Conservation (phyloP, 1,140 invertebrate genomes). For the Delia radicum region DNA sequence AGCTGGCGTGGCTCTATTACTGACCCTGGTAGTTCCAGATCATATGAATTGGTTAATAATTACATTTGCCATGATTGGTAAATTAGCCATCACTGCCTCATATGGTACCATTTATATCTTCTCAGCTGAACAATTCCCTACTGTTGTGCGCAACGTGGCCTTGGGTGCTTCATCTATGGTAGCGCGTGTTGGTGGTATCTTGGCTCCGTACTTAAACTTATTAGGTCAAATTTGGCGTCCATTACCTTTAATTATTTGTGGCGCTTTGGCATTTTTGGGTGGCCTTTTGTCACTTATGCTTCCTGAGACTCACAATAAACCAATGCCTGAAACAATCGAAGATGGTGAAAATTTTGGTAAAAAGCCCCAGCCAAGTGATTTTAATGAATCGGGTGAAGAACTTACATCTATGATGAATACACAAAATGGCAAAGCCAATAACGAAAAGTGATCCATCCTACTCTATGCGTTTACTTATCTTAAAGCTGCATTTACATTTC, state of each 20-base stretch:
- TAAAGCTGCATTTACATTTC: too few relatives aligned
- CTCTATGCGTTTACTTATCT: too few relatives aligned
- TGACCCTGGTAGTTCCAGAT: constrained; percentile 63
- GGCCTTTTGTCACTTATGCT: constrained; percentile 69
- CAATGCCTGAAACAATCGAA: constrained; percentile 73
- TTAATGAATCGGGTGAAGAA: constrained; percentile 24
- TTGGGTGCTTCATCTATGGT: constrained; percentile 76
- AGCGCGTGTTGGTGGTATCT: constrained; percentile 74
- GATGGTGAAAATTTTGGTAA: constrained; percentile 72
- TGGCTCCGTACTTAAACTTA: constrained; percentile 73
- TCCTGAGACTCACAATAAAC: constrained; percentile 75
- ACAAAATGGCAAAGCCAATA: constrained; percentile 24
- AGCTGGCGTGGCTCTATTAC: constrained; percentile 65
- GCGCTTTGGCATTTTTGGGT: constrained; percentile 64
- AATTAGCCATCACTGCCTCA: constrained; percentile 78
- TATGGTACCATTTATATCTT: constrained; percentile 81
- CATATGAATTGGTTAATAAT: constrained; percentile 65
- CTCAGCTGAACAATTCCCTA: constrained; percentile 82
- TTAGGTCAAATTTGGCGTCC: constrained; percentile 68
- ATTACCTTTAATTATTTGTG: constrained; percentile 75
- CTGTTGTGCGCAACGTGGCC: constrained; percentile 77
- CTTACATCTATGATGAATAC: constrained; percentile 31
- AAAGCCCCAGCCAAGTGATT: constrained; percentile 21
- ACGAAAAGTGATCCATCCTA: not conserved
- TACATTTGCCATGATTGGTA: constrained; percentile 77